Conservation (phyloP, 1,140 invertebrate species). For the Drosophila elegans region DNA sequence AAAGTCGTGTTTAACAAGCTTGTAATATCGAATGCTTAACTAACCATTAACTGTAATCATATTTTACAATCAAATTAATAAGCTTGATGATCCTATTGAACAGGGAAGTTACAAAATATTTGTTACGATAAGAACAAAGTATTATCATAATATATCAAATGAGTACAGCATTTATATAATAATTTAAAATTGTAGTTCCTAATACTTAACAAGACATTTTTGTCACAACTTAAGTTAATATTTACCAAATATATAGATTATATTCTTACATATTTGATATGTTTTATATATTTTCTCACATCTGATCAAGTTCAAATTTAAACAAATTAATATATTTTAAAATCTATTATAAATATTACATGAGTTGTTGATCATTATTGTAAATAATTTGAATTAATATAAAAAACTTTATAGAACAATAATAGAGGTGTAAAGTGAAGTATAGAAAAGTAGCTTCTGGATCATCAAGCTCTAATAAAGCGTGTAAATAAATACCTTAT, state of each 20-base stretch:
- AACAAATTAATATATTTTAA: not conserved
- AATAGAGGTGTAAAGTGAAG: not conserved
- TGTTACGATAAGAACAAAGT: no score
- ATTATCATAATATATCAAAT: no score
- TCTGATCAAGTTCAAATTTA: no score
- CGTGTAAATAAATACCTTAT: conserved; percentile 3
- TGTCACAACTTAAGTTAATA: no score
- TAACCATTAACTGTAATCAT: conserved; percentile 50
- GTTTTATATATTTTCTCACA: no score
- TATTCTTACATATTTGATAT: no score
- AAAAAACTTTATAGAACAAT: not conserved
- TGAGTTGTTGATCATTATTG: not conserved
- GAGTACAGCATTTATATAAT: no score
- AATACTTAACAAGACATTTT: no score
- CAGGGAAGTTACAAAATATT: no score
- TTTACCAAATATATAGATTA: no score
- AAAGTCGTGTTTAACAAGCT: conserved; percentile 37
- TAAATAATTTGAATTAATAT: not conserved
- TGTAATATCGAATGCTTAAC: conserved; percentile 68
- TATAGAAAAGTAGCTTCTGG: conserved; percentile 5
- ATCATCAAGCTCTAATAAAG: conserved; percentile 62
- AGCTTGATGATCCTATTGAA: conserved; percentile 56
- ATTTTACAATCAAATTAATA: conserved; percentile 6
- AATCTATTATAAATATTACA: not conserved
- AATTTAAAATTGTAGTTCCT: no score